Percentiles rank a stretch among this genome's conserved stretches.
Evolutionary conservation across 2,797 vertebrate species (phyloP).

Genomic region (Sphenopsis melanotis): DNA sequence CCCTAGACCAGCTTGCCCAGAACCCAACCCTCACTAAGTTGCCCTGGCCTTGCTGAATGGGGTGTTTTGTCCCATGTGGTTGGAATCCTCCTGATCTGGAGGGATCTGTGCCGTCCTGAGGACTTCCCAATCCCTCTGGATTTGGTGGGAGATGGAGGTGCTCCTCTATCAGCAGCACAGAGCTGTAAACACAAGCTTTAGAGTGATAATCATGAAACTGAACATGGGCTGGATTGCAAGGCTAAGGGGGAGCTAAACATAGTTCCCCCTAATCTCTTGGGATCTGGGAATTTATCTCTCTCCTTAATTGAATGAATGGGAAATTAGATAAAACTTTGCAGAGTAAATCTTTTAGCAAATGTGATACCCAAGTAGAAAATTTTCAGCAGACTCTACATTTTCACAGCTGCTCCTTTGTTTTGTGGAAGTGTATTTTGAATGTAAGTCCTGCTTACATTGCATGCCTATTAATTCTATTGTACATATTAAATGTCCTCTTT

Average conservation of each 20-base stretch:
- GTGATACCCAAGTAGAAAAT: slow-evolving; percentile 64
- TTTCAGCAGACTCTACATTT: slow-evolving; percentile 51
- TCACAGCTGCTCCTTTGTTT: slow-evolving; percentile 74
- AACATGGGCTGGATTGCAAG: neutral
- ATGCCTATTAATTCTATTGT: slow-evolving; percentile 73
- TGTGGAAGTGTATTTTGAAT: slow-evolving; percentile 66
- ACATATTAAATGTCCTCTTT: slow-evolving; percentile 73
- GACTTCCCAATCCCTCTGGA: neutral
- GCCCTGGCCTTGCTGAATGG: neutral
- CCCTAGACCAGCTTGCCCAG: neutral
- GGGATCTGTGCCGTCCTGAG: neutral
- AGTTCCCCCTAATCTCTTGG: slow-evolving; percentile 52
- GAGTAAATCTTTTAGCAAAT: slow-evolving; percentile 73
- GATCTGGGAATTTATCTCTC: slow-evolving; percentile 66
- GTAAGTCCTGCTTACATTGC: slow-evolving; percentile 70
- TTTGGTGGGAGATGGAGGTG: neutral
- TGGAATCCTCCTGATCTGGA: neutral
- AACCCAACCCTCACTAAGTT: neutral
- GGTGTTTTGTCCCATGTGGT: fast-evolving
- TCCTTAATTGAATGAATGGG: slow-evolving; percentile 73
- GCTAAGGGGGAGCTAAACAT: slow-evolving; percentile 31
- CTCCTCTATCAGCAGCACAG: neutral
- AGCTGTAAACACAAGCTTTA: neutral
- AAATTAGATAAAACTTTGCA: slow-evolving; percentile 75
- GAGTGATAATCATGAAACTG: neutral